Evolutionary conservation across 2,113 vertebrate genomes (phyloP), one percentile per base, ranked within the genome.

Genomic region (Triplophysa rosa): DNA sequence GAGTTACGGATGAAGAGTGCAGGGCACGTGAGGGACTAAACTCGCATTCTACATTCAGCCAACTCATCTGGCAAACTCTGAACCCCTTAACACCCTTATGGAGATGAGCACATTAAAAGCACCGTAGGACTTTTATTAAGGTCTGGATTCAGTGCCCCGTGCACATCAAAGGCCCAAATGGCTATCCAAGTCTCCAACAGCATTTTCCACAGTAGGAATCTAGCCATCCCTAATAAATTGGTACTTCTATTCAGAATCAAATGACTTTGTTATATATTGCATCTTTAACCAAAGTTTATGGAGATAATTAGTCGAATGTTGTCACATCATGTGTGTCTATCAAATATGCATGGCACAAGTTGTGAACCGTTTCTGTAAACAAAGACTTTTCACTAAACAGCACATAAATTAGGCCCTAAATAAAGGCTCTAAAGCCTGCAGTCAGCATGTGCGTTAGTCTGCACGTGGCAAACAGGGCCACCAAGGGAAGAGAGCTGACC

Each of bases 61-160:
- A 29, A 66, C 42, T 81, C 77, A 80, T 85, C 80, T 79, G 70
- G 68, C 64, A 74, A 74, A 70, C 82, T 67, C 49, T 52, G 47
- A 80, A 16, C 58, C 29, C 56, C 79, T 78, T 78, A 77, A 84
- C 66, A 63, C 13, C 37, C 62, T 40, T 73, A 40, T 56, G 21
- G 62, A 45, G 62, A 52, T 52, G 54, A 78, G 52, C 11, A 26
- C 73, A 67, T 82, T 78, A 59, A 82, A 77, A 82, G 74, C 42
- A 59, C 78, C 40, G 52, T 70, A 78, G 75, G 23, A 82, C 42
- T 77, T 80, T 80, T 21, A 78, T 62, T 54, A 65, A 68, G 24
- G 49, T 45, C 37, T 74, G 67, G 56, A 67, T 66, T 54, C 47
- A 42, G 49, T 73, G 16, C 47, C 23, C 24, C 1, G 4, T 21